Evolutionary conservation across 2,888 invertebrate genomes (phyloP).

Genomic region (Gasteruption jaculator): DNA sequence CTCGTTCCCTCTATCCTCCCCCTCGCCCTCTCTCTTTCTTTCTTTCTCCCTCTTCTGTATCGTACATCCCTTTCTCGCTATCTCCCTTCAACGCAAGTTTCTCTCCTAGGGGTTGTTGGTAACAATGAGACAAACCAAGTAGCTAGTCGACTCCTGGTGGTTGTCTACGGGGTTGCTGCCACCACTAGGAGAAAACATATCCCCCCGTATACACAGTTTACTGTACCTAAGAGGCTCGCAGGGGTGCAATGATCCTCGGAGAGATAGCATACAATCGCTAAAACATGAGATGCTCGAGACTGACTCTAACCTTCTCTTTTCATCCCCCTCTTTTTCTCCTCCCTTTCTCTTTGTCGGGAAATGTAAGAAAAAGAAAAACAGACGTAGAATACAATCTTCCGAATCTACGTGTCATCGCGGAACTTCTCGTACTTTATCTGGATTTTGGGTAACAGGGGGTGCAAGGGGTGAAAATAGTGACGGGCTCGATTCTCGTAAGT

Average conservation of each 20-base stretch:
- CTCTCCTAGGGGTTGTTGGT: constrained; percentile 35
- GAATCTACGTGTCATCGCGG: too few species aligned
- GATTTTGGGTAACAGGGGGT: too few species aligned
- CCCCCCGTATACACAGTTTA: too few species aligned
- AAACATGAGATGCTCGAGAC: constrained; percentile 31
- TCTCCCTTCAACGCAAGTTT: too few species aligned
- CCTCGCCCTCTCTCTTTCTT: not conserved
- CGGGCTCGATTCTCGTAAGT: too few species aligned
- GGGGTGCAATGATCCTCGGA: constrained; percentile 41
- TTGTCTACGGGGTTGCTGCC: constrained; percentile 10
- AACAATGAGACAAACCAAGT: constrained; percentile 44
- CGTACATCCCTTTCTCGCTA: too few species aligned
- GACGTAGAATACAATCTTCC: too few species aligned
- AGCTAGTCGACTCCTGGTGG: constrained; percentile 21
- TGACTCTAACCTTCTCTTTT: too few species aligned
- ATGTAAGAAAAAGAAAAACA: constrained; percentile 19
- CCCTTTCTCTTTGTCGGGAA: constrained; percentile 18
- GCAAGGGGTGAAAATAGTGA: too few species aligned
- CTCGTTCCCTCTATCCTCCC: constrained; percentile 25
- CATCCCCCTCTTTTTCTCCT: too few species aligned
- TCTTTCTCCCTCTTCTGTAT: not conserved
- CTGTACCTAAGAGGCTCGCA: constrained; percentile 45
- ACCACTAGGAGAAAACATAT: too few species aligned
- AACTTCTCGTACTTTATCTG: too few species aligned
- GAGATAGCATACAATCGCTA: constrained; percentile 40